Conservation (phyloP, 2,888 invertebrate species). For the Cephus pulcher region DNA sequence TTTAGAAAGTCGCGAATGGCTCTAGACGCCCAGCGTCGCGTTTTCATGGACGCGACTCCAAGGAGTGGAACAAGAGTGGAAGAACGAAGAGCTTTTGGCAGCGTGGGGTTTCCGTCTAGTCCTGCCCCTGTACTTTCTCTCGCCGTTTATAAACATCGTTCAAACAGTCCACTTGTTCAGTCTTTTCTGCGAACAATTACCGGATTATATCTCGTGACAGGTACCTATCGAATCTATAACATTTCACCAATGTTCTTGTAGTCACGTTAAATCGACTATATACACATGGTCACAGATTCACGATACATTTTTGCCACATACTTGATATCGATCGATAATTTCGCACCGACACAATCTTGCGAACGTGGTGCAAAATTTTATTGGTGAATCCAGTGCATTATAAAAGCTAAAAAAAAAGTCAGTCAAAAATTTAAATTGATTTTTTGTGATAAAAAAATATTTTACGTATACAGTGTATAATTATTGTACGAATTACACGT, state of each 20-base stretch:
- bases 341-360: neutral
- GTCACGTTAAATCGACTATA: neutral
- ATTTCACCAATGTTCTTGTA: neutral
- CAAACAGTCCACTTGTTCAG: slow-evolving; percentile 57
- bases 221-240: neutral
- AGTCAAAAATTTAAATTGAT: neutral
- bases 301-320: neutral
- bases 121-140: slow-evolving; percentile 58
- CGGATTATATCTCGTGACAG: slow-evolving; percentile 28
- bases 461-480: too few relatives aligned
- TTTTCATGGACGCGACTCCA: neutral
- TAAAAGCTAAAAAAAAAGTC: neutral
- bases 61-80: neutral
- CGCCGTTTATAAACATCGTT: slow-evolving; percentile 60
- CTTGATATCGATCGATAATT: neutral
- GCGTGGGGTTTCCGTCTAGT: slow-evolving; percentile 29
- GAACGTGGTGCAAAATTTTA: neutral
- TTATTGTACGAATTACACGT: too few relatives aligned
- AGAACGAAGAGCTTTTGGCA: slow-evolving; percentile 33
- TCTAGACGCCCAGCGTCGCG: neutral
- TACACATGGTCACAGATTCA: neutral
- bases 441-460: neutral
- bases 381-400: neutral
- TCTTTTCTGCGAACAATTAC: slow-evolving; percentile 51
- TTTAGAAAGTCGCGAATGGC: neutral